Evolutionary conservation across 2,888 invertebrate genomes (phyloP), one percentile per base, ranked within the genome.

Genomic region (Ennomos erosarius): DNA sequence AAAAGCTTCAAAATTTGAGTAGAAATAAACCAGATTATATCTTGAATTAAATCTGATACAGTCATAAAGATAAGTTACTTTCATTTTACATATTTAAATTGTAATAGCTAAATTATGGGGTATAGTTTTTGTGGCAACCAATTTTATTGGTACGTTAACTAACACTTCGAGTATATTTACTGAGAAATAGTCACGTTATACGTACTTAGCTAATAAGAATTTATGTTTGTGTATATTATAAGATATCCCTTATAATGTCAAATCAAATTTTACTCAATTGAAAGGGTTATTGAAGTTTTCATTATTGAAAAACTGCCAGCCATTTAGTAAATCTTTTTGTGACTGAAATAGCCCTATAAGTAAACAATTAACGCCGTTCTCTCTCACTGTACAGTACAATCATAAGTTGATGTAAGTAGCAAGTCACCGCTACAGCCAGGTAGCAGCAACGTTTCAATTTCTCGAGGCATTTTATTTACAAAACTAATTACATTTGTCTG

Each of bases 401-500:
- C 76, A 76, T 78, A 79, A 79, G 77, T 69, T 78, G 81, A 86
- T 86, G 81, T 81, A n/a, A n/a, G n/a, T n/a, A 81, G 88, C 91
- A 88, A 90, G 90, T 90, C 92, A 90, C 85, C 79, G 65, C 82
- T 77, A 75, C 79, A 79, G 79, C 81, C 87, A 89, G 87, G 91
- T 90, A 90, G 88, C 88, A 73, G 78, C 74, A 82, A 88, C 90
- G 90, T 90, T 92, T 92, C 91, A 92, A 91, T 92, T 90, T 89
- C 88, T 87, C 80, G 81, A 86, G 87, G 89, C 86, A 91, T 90
- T 91, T 90, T 90, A 92, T 92, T 90, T 90, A 92, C 88, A 91
- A 92, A 92, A 92, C 88, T 92, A 92, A 92, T 92, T 90, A 92
- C 88, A 87, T 90, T 87, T 90, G 88, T 88, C 87, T 89, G 91